phyloP scores from a whole-genome alignment of 2,797 vertebrate genomes.

The Dryobates pubescens region DNA sequence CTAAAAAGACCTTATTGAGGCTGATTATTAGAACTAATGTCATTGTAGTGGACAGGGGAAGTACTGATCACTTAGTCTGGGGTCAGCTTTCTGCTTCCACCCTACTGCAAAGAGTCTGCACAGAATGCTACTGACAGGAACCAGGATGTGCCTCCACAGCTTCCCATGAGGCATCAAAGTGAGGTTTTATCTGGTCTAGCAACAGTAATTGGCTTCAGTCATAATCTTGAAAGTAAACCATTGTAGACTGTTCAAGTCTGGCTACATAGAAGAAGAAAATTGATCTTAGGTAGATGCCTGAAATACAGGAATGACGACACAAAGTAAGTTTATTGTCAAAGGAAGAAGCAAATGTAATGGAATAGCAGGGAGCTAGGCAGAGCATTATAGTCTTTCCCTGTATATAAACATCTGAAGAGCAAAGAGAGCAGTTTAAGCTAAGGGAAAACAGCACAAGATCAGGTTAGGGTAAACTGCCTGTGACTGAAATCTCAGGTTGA shows the following conservation, averaged over 20 bases:
- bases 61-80: not conserved
- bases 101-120: not conserved
- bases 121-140: not conserved
- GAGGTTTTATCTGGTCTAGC: not conserved
- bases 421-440: not conserved
- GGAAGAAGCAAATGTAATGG: not conserved
- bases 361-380: not conserved
- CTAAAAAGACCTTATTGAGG: not conserved
- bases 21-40: not conserved
- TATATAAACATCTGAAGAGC: not conserved
- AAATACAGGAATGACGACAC: not conserved
- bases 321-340: not conserved
- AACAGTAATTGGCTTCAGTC: not conserved
- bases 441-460: not conserved
- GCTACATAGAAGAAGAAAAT: not conserved
- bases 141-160: not conserved
- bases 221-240: not conserved
- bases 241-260: not conserved
- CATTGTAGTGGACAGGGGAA: not conserved
- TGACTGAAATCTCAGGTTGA: not conserved
- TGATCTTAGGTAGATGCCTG: not conserved
- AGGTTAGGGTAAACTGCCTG: not conserved
- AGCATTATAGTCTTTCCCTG: not conserved
- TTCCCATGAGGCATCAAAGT: not conserved
- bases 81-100: not conserved